These are phyloP conservation scores for Anguilla pacifica DNA, from an alignment of 2,797 vertebrate species.

Conservation along the genomic window DNA sequence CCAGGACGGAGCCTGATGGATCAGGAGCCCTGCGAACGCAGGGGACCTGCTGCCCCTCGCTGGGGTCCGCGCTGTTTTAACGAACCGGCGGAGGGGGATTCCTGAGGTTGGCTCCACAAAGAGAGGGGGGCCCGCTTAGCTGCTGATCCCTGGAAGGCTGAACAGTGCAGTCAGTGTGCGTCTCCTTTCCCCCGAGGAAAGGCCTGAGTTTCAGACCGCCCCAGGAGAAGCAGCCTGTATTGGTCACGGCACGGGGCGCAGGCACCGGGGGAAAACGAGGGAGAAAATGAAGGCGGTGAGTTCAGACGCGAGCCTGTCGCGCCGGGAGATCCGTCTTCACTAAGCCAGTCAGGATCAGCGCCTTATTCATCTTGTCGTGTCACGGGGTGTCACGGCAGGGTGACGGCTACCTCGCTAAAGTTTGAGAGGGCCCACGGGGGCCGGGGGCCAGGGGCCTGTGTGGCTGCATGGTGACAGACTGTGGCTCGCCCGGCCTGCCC, in stretches of 20 bases:
- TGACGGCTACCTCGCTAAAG: conserved; percentile 26
- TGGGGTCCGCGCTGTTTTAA: conserved; percentile 48
- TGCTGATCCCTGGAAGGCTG: neutral
- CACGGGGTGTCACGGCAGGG: conserved; percentile 19
- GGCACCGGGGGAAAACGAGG: conserved; percentile 14
- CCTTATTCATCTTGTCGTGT: conserved; percentile 65
- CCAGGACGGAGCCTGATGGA: conserved; percentile 53
- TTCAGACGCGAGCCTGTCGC: conserved; percentile 76
- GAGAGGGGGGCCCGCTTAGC: conserved; percentile 24
- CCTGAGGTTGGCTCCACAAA: conserved; percentile 51
- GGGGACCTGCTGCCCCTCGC: conserved; percentile 43
- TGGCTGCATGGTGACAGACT: conserved; percentile 28
- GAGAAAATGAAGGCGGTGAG: conserved; percentile 66
- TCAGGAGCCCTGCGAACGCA: conserved; percentile 44
- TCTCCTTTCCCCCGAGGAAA: conserved; percentile 49
- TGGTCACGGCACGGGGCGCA: conserved; percentile 12
- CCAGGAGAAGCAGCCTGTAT: conserved; percentile 42
- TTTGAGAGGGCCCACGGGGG: conserved; percentile 23
- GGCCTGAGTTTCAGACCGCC: conserved; percentile 45
- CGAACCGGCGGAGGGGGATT: conserved; percentile 36
- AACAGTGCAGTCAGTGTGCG: conserved; percentile 32
- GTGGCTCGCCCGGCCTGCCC: conserved; percentile 49
- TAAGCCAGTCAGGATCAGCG: conserved; percentile 76
- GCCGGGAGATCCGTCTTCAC: conserved; percentile 72
- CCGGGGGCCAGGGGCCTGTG: neutral